Conservation (phyloP, 2,888 invertebrate species). For the Ophion obscuratus region DNA sequence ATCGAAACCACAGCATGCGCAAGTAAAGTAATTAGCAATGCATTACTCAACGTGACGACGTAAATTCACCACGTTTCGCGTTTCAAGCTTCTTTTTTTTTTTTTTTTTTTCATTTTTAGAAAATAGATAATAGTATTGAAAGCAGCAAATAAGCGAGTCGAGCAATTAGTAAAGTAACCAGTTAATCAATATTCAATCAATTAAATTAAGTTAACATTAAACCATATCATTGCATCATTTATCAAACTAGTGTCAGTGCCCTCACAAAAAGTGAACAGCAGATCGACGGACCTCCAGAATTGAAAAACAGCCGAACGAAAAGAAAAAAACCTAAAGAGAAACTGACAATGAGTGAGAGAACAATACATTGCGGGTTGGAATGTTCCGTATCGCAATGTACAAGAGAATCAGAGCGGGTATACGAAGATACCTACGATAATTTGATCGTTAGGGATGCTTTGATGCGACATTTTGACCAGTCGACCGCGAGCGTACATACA, state of each 20-base stretch:
- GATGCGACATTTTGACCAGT: constrained; percentile 69
- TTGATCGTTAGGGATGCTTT: constrained; percentile 75
- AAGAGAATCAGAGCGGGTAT: constrained; percentile 33
- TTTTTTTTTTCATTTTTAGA: too few species aligned
- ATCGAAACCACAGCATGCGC: too few species aligned
- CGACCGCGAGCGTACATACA: constrained; percentile 59
- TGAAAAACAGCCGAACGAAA: neutral
- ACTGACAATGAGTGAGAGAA: neutral
- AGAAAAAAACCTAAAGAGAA: neutral
- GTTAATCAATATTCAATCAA: too few species aligned
- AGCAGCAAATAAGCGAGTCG: too few species aligned
- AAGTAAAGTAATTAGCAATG: too few species aligned
- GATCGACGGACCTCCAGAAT: neutral
- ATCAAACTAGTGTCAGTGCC: neutral
- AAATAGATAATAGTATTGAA: too few species aligned
- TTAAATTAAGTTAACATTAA: too few species aligned
- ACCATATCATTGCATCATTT: too few species aligned
- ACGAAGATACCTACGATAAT: constrained; percentile 69
- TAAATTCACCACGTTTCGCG: too few species aligned
- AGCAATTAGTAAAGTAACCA: too few species aligned
- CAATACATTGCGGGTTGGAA: neutral
- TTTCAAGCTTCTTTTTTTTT: too few species aligned
- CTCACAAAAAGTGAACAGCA: neutral
- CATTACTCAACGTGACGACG: too few species aligned
- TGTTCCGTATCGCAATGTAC: neutral